These are phyloP conservation scores for Drosophila lowei DNA, from an alignment of 1,140 invertebrate species.

Conservation along the genomic window DNA sequence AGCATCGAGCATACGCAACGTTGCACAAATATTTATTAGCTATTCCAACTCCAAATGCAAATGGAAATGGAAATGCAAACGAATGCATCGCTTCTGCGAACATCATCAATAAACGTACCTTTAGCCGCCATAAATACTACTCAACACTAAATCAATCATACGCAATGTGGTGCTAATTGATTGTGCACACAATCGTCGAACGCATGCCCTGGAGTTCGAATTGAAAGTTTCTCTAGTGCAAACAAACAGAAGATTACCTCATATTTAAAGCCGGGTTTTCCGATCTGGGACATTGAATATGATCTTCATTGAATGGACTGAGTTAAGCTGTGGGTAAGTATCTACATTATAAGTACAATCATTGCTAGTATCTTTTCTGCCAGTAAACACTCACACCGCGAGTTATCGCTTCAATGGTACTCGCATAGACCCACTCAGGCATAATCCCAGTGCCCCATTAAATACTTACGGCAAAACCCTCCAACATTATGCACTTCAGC, in stretches of 20 bases:
- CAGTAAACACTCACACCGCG: background rate
- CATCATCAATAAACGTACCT: slow-evolving; percentile 46
- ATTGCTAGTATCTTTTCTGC: background rate
- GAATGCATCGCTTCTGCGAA: background rate
- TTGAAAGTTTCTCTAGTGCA: slow-evolving; percentile 1
- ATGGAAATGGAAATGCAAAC: slow-evolving; percentile 17
- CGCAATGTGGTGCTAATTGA: slow-evolving; percentile 63
- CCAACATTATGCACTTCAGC: slow-evolving; percentile 27
- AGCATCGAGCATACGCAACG: slow-evolving; percentile 64
- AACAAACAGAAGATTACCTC: slow-evolving; percentile 6
- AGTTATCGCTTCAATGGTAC: background rate
- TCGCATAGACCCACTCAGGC: slow-evolving; percentile 14
- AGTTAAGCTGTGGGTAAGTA: background rate
- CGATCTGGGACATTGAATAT: too few species aligned
- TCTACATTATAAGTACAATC: background rate
- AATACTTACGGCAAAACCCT: slow-evolving; percentile 33
- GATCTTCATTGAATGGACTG: background rate
- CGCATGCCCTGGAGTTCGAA: slow-evolving; percentile 5
- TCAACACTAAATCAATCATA: slow-evolving; percentile 69
- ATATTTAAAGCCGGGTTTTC: background rate
- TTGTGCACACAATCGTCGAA: slow-evolving; percentile 35
- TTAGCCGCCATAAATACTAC: slow-evolving; percentile 44
- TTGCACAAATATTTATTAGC: slow-evolving; percentile 75
- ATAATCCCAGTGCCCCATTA: slow-evolving; percentile 51
- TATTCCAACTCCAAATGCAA: slow-evolving; percentile 36